Conservation (phyloP, 2,113 vertebrate species). For the Numida meleagris region DNA sequence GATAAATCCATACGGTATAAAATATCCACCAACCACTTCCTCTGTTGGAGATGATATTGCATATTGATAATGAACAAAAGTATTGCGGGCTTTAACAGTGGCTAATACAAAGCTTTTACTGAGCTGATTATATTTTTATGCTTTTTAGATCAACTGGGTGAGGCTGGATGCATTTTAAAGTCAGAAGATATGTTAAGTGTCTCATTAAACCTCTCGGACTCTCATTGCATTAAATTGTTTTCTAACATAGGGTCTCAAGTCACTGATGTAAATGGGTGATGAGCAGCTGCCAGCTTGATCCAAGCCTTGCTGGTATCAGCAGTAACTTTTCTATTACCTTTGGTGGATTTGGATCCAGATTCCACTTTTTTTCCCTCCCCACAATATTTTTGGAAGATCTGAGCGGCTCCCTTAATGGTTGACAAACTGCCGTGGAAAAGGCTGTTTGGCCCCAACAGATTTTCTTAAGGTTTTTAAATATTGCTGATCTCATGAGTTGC, state of each 20-base stretch:
- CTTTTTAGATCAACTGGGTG: neutral
- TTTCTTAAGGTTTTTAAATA: neutral
- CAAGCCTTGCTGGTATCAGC: neutral
- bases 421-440: neutral
- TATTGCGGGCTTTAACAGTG: neutral
- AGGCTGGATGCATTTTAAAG: neutral
- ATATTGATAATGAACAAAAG: neutral
- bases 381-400: neutral
- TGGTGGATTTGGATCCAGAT: neutral
- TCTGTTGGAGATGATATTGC: conserved; percentile 12
- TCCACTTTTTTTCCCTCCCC: rapidly evolving
- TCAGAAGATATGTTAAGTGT: neutral
- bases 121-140: conserved; percentile 1
- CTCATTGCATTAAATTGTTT: neutral
- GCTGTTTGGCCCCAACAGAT: neutral
- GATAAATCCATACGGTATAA: conserved; percentile 59
- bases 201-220: neutral
- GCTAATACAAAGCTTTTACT: neutral
- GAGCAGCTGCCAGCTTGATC: neutral
- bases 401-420: neutral
- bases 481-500: rapidly evolving
- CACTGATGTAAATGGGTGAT: neutral
- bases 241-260: neutral
- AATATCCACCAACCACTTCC: neutral
- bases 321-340: neutral